phyloP scores from a whole-genome alignment of 2,888 invertebrate species.

The Philhelius pedissequus region DNA sequence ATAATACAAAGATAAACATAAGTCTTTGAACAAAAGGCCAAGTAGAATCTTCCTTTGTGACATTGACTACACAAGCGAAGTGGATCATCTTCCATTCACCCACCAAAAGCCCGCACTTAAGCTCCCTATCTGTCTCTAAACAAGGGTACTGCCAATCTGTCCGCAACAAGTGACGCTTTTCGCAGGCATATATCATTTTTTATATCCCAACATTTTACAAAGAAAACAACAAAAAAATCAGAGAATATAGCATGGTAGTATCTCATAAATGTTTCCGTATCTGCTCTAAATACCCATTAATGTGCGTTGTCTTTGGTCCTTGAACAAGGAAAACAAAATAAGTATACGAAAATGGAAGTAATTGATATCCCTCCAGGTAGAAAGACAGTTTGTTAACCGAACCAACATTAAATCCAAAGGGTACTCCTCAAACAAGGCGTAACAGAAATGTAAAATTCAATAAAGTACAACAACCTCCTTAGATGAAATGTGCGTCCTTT shows the following conservation, averaged over 20 bases:
- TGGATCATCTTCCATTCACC: conserved; percentile 59
- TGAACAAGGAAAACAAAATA: neutral
- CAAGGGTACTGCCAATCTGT: conserved; percentile 47
- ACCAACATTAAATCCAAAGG: neutral
- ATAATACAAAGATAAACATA: conserved; percentile 30
- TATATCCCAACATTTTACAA: conserved; percentile 54
- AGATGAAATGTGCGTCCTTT: neutral
- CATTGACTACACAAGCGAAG: conserved; percentile 59
- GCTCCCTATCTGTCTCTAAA: neutral
- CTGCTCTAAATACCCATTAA: neutral
- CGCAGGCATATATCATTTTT: conserved; percentile 76
- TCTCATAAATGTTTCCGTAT: conserved; percentile 68
- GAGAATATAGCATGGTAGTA: conserved; percentile 71
- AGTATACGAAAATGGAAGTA: conserved; percentile 23
- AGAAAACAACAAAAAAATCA: neutral
- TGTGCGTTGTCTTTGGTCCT: neutral
- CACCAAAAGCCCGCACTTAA: conserved; percentile 19
- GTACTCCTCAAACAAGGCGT: conserved; percentile 31
- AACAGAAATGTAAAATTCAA: conserved; percentile 59
- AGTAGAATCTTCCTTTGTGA: conserved; percentile 49
- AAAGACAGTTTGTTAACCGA: conserved; percentile 21
- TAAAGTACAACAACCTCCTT: conserved; percentile 47
- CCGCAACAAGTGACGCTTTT: conserved; percentile 75
- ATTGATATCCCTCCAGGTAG: conserved; percentile 53
- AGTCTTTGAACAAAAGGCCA: conserved; percentile 50